These are phyloP conservation scores for Agrypnia vestita DNA, from an alignment of 1,140 invertebrate genomes.

Conservation along the genomic window DNA sequence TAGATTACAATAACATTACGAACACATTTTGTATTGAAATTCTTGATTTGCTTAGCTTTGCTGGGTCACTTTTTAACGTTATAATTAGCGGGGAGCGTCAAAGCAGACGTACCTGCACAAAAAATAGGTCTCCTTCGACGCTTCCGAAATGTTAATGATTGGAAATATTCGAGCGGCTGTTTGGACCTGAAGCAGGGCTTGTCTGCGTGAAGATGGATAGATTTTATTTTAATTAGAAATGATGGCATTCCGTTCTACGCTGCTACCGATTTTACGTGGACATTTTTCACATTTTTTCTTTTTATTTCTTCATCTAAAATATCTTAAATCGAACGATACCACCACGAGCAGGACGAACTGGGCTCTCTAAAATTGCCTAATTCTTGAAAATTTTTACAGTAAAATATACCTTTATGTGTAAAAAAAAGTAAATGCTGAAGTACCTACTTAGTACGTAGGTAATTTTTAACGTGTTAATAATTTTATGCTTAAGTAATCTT, in stretches of 20 bases:
- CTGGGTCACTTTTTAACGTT: no score
- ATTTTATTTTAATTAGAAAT: conserved; percentile 32
- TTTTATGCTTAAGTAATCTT: no score
- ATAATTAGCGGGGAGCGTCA: neutral
- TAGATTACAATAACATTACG: no score
- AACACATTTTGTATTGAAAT: no score
- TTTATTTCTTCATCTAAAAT: conserved; percentile 35
- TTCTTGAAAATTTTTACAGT: no score
- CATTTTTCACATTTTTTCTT: conserved; percentile 25
- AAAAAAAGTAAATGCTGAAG: no score
- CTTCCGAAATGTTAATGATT: conserved; percentile 26
- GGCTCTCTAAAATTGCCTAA: no score
- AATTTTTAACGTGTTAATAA: no score
- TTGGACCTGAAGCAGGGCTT: neutral
- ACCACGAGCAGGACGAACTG: no score
- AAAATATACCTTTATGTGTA: no score
- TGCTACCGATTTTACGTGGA: conserved; percentile 24
- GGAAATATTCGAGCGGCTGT: conserved; percentile 6
- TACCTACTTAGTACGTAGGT: no score
- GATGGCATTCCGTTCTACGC: neutral
- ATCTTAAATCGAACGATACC: neutral
- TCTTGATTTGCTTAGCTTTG: no score
- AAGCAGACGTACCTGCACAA: neutral
- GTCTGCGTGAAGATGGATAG: conserved; percentile 6
- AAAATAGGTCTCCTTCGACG: conserved; percentile 7